These are phyloP conservation scores for Ophonus ardosiacus DNA, from an alignment of 2,888 invertebrate genomes.

Conservation along the genomic window DNA sequence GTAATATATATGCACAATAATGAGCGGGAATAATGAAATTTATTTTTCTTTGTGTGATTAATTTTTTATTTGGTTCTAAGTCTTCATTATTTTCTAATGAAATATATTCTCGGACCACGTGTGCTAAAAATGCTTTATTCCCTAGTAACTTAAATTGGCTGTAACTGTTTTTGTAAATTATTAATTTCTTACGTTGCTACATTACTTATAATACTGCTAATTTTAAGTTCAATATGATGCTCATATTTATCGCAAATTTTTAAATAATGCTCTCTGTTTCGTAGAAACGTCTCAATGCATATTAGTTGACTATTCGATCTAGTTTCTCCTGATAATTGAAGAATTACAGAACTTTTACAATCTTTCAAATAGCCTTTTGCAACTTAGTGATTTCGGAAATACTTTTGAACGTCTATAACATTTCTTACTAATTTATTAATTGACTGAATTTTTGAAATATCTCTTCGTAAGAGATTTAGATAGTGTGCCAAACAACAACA, in stretches of 20 bases:
- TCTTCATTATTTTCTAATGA: neutral
- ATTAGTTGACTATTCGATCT: neutral
- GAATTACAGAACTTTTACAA: neutral
- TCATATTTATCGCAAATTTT: slow-evolving; percentile 2
- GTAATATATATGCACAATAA: slow-evolving; percentile 26
- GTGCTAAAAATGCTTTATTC: slow-evolving; percentile 5
- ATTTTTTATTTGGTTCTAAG: slow-evolving; percentile 6
- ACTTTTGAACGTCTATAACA: slow-evolving; percentile 49
- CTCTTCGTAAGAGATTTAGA: slow-evolving; percentile 43
- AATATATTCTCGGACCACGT: neutral
- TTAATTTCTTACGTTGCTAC: neutral
- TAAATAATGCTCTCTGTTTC: neutral
- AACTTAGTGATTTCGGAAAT: neutral
- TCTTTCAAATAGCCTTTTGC: neutral
- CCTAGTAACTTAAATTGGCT: neutral
- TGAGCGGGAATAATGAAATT: neutral
- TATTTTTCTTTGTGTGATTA: neutral
- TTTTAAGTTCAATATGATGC: neutral
- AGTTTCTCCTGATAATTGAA: neutral
- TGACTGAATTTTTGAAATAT: slow-evolving; percentile 48
- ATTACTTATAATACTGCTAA: slow-evolving; percentile 1
- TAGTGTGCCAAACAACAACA: slow-evolving; percentile 57
- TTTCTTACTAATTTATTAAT: slow-evolving; percentile 50
- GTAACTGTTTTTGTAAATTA: slow-evolving; percentile 6
- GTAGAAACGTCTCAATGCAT: neutral